Conservation (phyloP, 2,888 invertebrate species). For the Monoplex corrugatus region DNA sequence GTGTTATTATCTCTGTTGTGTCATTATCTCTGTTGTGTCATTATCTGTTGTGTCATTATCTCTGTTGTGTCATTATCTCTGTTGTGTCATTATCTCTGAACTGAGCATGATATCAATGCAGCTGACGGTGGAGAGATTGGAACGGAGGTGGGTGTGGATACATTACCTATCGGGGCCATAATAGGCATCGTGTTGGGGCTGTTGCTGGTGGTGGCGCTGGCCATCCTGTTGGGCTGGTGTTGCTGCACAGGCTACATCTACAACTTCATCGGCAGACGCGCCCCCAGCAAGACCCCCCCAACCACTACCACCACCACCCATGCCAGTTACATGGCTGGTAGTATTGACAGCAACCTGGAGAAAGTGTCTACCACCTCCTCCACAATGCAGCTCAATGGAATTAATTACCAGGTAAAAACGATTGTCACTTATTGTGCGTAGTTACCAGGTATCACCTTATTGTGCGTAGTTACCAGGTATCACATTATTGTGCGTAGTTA, state of each 20-base stretch:
- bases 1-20: no score
- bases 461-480: no score
- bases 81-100: no score
- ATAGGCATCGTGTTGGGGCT: conserved; percentile 71
- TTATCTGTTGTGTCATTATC: neutral
- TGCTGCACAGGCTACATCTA: conserved; percentile 65
- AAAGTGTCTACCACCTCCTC: conserved; percentile 38
- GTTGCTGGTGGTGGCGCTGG: conserved; percentile 65
- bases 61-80: no score
- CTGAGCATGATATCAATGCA: no score
- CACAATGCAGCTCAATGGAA: neutral
- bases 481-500: no score
- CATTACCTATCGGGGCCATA: conserved; percentile 69
- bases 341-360: conserved; percentile 45
- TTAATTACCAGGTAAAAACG: conserved; percentile 35
- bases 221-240: conserved; percentile 70
- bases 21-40: neutral
- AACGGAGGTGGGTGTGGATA: conserved; percentile 61
- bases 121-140: conserved; percentile 67
- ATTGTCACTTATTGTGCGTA: no score
- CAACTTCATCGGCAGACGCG: neutral
- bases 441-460: no score
- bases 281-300: neutral
- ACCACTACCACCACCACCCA: neutral
- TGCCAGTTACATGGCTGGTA: neutral